Base-by-base conservation (phyloP, 2,113 vertebrate genomes). In the Bubalus kerabau region DNA sequence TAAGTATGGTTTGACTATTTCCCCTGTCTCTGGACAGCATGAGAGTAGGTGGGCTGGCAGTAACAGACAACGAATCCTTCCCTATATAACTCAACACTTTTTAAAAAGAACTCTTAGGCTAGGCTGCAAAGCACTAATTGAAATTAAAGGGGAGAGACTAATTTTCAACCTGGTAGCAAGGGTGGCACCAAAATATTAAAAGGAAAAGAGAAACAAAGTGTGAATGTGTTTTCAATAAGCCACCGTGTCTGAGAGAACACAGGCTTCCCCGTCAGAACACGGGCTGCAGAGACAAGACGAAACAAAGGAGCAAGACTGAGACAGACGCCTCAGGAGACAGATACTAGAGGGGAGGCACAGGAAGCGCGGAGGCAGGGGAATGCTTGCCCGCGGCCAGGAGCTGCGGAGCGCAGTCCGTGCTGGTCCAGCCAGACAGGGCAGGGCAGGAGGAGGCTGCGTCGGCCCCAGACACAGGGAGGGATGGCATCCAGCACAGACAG, bases 281-380 rank as follows among this genome's bases (percentile, higher is more conserved):
- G 5, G 21, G 48, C 36, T 21, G 24, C 36, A 21, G 80, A 36
- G 30, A 59, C 21, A 50, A 52, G 57, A 43, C 7, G 30, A 36
- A 52, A 40, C 30, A 28, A 32, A 54, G 23, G 50, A 10, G 24
- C 11, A 19, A 11, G 28, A 17, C 0, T 24, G 5, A 80, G 67
- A n/a, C 32, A 23, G 43, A 28, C 0, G 62, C 3, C 24, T 48
- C 17, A 19, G 7, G 4, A 32, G 26, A n/a, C 2, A 2, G 21
- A 43, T 28, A 6, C 1, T 3, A 76, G 12, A 76, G 71, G 5
- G 7, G 71, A 76, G 36, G 21, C 36, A 24, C 36, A 30, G 16
- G 9, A 21, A 54, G 50, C 1, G 26, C 21, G n/a, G 26, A 2
- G 30, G 19, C 1, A 1, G 3, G 3, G 23, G n/a, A 15, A 17